Percentiles rank a stretch among this genome's conserved stretches.
Evolutionary conservation across 2,113 vertebrate species (phyloP).

Genomic region (Aldabrachelys gigantea): DNA sequence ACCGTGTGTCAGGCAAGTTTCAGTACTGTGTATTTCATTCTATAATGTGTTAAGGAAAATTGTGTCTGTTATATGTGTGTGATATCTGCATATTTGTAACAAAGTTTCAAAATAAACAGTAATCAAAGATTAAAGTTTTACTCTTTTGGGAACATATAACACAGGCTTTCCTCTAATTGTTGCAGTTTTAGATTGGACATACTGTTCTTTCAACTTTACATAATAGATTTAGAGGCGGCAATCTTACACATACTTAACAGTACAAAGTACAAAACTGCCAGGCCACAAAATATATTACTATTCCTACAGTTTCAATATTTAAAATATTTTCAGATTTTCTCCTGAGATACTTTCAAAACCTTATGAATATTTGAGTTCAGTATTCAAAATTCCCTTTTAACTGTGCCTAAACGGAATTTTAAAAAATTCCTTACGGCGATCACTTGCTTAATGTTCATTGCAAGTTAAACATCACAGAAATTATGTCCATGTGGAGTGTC

Average conservation of each 20-base stretch:
- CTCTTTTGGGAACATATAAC: not conserved
- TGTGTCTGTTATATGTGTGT: not conserved
- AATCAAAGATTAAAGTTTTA: not conserved
- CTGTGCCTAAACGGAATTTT: not conserved
- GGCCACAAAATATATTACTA: not conserved
- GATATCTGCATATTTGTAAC: not conserved
- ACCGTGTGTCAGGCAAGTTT: slow-evolving; percentile 94
- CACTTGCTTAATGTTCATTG: not conserved
- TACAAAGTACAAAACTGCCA: not conserved
- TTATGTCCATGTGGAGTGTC: not conserved
- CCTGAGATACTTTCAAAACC: not conserved
- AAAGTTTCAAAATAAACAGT: fast-evolving
- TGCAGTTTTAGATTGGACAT: not conserved
- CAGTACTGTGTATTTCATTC: not conserved
- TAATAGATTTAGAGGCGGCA: not conserved
- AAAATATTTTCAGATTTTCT: not conserved
- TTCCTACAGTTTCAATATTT: not conserved
- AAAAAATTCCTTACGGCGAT: not conserved
- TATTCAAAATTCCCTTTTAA: not conserved
- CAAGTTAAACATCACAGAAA: not conserved
- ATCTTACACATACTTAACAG: not conserved
- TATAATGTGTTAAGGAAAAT: not conserved
- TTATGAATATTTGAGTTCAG: not conserved
- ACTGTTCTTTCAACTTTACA: not conserved
- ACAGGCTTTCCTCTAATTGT: not conserved